Percentiles rank a stretch among this genome's conserved stretches.
phyloP scores from a whole-genome alignment of 2,888 invertebrate genomes.

The Athripsodes cinereus region DNA sequence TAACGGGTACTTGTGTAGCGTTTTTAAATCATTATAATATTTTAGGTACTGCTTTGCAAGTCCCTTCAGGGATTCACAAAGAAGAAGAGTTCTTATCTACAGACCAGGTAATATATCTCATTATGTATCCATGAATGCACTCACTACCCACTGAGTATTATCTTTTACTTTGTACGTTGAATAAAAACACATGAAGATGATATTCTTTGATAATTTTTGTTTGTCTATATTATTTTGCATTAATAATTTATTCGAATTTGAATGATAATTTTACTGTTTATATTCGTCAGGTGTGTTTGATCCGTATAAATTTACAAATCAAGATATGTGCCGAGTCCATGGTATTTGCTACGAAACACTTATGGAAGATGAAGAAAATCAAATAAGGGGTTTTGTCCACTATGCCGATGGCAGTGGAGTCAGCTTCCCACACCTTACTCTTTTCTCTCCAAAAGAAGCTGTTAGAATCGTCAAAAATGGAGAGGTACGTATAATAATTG shows the following conservation, averaged over 20 bases:
- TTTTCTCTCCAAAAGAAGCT: slow-evolving; percentile 73
- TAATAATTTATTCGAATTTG: too few species aligned
- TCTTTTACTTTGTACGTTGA: background rate
- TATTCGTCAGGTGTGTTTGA: slow-evolving; percentile 65
- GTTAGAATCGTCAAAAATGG: slow-evolving; percentile 76
- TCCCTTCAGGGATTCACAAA: slow-evolving; percentile 66
- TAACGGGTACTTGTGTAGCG: too few species aligned
- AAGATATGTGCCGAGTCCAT: slow-evolving; percentile 72
- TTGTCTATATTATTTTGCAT: too few species aligned
- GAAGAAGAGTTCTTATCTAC: slow-evolving; percentile 69
- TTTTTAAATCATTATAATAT: slow-evolving; percentile 28
- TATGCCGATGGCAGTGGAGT: slow-evolving; percentile 71
- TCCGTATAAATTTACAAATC: slow-evolving; percentile 68
- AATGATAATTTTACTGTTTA: too few species aligned
- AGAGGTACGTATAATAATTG: too few species aligned
- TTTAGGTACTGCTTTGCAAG: slow-evolving; percentile 71
- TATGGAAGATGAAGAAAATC: slow-evolving; percentile 76
- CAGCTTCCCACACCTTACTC: slow-evolving; percentile 66
- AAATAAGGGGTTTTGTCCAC: slow-evolving; percentile 73
- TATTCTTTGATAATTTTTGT: background rate
- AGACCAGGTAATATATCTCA: slow-evolving; percentile 68
- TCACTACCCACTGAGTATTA: background rate
- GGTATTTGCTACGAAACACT: slow-evolving; percentile 71
- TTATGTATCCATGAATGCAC: background rate
- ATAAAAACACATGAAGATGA: background rate